A percentile compares a stretch with the other conserved stretches of the same genome.
phyloP scores from a whole-genome alignment of 2,797 vertebrate species.

The Enteromius anoplus region DNA sequence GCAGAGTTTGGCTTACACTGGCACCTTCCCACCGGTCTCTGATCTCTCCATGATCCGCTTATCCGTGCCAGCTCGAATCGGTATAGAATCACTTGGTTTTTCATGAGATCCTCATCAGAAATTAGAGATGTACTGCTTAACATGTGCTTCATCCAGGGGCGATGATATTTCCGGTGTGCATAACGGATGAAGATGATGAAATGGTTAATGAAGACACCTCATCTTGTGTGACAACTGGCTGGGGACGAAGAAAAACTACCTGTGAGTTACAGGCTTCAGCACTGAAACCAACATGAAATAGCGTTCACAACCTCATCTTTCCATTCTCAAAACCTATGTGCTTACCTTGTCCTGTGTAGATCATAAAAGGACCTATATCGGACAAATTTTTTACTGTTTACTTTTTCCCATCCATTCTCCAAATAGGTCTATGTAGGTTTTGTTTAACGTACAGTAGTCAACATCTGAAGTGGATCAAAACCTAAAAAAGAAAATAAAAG shows the following conservation, averaged over 20 bases:
- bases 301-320: neutral
- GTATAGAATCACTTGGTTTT: conserved; percentile 52
- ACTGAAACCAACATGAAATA: neutral
- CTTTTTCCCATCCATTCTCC: too few species aligned
- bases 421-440: too few species aligned
- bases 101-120: too few species aligned
- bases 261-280: conserved; percentile 53
- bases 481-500: too few species aligned
- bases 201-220: conserved; percentile 63
- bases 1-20: conserved; percentile 45
- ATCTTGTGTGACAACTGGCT: conserved; percentile 71
- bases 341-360: neutral
- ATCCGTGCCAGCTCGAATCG: conserved; percentile 54
- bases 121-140: neutral
- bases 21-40: conserved; percentile 58
- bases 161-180: conserved; percentile 64
- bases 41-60: conserved; percentile 72
- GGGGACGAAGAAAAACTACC: conserved; percentile 61
- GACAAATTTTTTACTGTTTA: too few species aligned
- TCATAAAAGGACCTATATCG: too few species aligned
- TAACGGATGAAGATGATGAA: conserved; percentile 68
- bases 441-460: too few species aligned
- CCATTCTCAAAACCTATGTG: neutral
- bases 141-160: conserved; percentile 59
- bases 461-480: too few species aligned